phyloP scores from a whole-genome alignment of 2,113 vertebrate species.

The Bos indicus region DNA sequence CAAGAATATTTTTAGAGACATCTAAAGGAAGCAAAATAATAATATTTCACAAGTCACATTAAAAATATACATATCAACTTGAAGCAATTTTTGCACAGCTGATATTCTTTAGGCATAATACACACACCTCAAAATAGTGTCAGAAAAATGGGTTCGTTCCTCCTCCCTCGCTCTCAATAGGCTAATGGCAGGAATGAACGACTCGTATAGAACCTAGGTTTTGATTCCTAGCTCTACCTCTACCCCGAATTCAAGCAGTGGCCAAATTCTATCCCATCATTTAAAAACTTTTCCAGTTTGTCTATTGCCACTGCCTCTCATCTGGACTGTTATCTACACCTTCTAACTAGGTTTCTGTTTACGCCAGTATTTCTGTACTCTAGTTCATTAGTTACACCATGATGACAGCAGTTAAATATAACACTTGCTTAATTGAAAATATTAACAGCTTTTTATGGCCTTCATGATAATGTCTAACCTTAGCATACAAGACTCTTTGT shows the following conservation, averaged over 20 bases:
- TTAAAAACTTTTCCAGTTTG: neutral
- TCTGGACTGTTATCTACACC: neutral
- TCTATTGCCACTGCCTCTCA: neutral
- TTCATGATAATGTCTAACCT: neutral
- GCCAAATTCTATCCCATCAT: neutral
- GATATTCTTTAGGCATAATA: neutral
- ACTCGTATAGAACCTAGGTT: neutral
- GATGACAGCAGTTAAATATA: neutral
- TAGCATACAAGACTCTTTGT: neutral
- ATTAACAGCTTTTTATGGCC: neutral
- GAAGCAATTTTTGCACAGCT: neutral
- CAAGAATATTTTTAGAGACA: neutral
- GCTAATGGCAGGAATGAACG: neutral
- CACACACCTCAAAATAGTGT: neutral
- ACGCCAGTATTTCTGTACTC: neutral
- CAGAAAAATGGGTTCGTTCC: neutral
- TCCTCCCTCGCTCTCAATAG: neutral
- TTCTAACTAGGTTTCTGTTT: neutral
- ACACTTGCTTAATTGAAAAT: neutral
- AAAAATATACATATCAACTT: neutral
- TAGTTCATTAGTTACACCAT: neutral
- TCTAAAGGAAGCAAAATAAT: neutral
- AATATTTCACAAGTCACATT: neutral
- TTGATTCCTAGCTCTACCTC: neutral
- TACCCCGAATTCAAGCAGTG: neutral